These are phyloP conservation scores for Oceanodroma tethys DNA, from an alignment of 2,113 vertebrate species.

Conservation along the genomic window DNA sequence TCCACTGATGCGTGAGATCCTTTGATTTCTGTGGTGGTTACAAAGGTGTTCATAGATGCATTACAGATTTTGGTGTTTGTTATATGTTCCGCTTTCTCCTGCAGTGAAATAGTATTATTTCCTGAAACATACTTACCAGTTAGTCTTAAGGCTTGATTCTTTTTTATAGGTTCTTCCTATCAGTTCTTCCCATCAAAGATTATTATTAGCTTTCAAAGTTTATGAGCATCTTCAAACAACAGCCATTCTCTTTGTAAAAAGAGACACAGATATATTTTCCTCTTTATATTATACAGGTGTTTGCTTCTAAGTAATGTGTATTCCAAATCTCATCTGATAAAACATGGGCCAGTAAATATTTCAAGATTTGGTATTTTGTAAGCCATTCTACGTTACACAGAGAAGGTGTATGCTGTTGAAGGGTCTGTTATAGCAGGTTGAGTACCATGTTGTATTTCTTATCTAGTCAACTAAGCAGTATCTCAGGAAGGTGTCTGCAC, in stretches of 20 bases:
- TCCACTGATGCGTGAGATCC: background rate
- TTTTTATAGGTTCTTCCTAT: background rate
- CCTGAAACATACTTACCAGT: background rate
- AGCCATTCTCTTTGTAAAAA: background rate
- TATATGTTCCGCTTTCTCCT: background rate
- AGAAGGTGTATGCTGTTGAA: background rate
- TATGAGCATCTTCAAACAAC: background rate
- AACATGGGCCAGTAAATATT: background rate
- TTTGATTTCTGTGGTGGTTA: background rate
- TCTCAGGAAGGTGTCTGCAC: background rate
- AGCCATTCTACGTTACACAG: background rate
- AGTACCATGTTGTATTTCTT: background rate
- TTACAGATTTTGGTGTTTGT: background rate
- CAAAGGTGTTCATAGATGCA: background rate
- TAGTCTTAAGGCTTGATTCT: background rate
- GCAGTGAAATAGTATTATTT: background rate
- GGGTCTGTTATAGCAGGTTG: background rate
- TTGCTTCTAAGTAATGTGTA: background rate
- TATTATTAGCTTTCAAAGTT: background rate
- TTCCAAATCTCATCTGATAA: background rate
- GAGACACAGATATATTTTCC: background rate
- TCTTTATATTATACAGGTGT: background rate
- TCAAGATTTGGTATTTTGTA: background rate
- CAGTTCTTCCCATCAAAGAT: background rate
- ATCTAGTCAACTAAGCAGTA: background rate